Base-by-base conservation (phyloP, 2,797 vertebrate species). In the Neostethus bicornis region DNA sequence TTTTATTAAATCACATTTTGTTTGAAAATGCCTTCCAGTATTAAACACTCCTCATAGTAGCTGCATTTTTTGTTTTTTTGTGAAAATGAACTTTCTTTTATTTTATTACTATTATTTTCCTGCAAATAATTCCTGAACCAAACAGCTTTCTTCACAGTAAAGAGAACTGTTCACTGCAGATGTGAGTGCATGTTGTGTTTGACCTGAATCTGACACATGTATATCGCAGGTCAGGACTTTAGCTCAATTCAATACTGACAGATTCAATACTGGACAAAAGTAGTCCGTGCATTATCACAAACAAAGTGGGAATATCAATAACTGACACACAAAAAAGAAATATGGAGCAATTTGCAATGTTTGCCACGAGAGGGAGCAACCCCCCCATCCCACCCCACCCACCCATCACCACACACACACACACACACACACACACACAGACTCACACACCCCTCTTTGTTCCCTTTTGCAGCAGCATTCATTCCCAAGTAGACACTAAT, bases 361-460 rank as follows among this genome's bases (percentile, higher is more conserved):
- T 49, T 14, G 26, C 87, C 88, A 89, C 83, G 72, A 85, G 89
- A 10, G 65, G 87, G 84, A 63, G 85, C 52, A 8, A n/a, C n/a
- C n/a, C n/a, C n/a, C n/a, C n/a, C n/a, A n/a, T n/a, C n/a, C n/a
- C n/a, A n/a, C n/a, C n/a, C n/a, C n/a, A n/a, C n/a, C n/a, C n/a
- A n/a, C n/a, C n/a, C n/a, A n/a, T n/a, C n/a, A n/a, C n/a, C n/a
- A n/a, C n/a, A n/a, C n/a, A n/a, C n/a, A n/a, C n/a, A n/a, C n/a
- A n/a, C n/a, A n/a, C n/a, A n/a, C n/a, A n/a, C n/a, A n/a, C n/a
- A n/a, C n/a, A n/a, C n/a, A n/a, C n/a, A n/a, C n/a, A n/a, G n/a
- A n/a, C 77, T 57, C 72, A 42, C 0, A 37, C 17, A 26, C 54
- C 1, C 17, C 55, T 39, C 67, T 77, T 81, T 82, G 70, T 82